Conservation (phyloP, 2,888 invertebrate species). For the Heliconius hortense region DNA sequence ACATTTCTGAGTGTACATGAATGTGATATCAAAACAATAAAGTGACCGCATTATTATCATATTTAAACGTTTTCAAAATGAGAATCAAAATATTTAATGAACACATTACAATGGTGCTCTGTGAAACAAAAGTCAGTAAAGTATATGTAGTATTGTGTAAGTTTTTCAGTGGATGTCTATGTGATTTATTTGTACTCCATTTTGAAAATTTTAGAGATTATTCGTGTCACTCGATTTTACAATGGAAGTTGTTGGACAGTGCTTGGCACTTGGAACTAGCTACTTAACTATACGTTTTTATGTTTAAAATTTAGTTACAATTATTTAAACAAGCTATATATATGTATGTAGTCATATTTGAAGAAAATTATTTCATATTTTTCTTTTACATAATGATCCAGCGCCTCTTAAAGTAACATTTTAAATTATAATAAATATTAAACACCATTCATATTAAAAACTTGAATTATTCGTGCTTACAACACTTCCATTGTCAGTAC, state of each 20-base stretch:
- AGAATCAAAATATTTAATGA: neutral
- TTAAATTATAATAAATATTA: too few relatives aligned
- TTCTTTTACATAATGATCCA: neutral
- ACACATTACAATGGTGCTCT: conserved; percentile 28
- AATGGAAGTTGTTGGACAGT: conserved; percentile 25
- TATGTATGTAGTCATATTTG: neutral
- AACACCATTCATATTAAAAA: neutral
- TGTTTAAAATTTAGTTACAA: neutral
- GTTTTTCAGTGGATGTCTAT: conserved; percentile 37
- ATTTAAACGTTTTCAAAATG: neutral
- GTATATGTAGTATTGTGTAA: conserved; percentile 35
- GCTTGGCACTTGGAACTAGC: conserved; percentile 21
- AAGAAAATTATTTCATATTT: neutral
- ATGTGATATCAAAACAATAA: too few relatives aligned
- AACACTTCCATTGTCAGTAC: conserved; percentile 47
- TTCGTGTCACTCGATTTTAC: conserved; percentile 31
- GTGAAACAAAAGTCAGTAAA: conserved; percentile 44
- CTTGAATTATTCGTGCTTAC: neutral
- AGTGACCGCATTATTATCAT: neutral
- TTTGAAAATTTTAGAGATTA: conserved; percentile 35
- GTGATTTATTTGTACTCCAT: conserved; percentile 30
- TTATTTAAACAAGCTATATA: neutral
- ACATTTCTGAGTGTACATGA: too few relatives aligned
- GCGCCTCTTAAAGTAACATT: neutral
- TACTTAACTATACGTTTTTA: neutral